A percentile compares a stretch with the other conserved stretches of the same genome.
Evolutionary conservation across 2,888 invertebrate species (phyloP).

Genomic region (Electrophaes corylata): DNA sequence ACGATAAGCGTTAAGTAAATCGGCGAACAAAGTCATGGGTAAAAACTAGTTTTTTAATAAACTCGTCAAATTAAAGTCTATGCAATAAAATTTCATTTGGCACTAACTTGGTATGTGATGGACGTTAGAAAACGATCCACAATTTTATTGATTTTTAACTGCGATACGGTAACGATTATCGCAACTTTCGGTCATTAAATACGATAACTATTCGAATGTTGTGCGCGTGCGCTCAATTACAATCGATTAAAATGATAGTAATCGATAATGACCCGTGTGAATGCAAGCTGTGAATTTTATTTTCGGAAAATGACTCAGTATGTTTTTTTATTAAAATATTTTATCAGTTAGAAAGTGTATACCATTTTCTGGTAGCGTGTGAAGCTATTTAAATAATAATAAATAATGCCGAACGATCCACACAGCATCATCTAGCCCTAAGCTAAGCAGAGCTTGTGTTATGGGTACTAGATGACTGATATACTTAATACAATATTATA

Average conservation of each 20-base stretch:
- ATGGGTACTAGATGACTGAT: too few species aligned
- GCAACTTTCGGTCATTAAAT: slow-evolving; percentile 67
- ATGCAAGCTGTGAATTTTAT: slow-evolving; percentile 65
- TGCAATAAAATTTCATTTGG: slow-evolving; percentile 18
- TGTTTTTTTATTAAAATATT: slow-evolving; percentile 17
- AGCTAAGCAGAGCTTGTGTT: too few species aligned
- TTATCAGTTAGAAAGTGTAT: neutral
- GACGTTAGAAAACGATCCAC: slow-evolving; percentile 27
- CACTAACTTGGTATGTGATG: slow-evolving; percentile 27
- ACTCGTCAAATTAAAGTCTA: neutral
- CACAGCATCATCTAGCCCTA: too few species aligned
- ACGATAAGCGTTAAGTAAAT: too few species aligned
- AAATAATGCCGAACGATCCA: too few species aligned
- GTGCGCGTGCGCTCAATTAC: slow-evolving; percentile 74
- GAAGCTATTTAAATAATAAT: neutral
- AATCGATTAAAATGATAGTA: slow-evolving; percentile 73
- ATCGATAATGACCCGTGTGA: slow-evolving; percentile 72
- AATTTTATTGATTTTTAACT: slow-evolving; percentile 46
- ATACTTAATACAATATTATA: too few species aligned
- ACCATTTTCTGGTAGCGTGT: too few species aligned
- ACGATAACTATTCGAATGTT: slow-evolving; percentile 46
- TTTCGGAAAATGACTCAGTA: slow-evolving; percentile 34
- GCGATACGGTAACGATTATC: slow-evolving; percentile 61
- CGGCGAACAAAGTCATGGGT: too few species aligned
- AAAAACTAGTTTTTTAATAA: neutral